Evolutionary conservation across 2,888 invertebrate species (phyloP), one percentile per base, ranked within the genome.

Genomic region (Orchestes rusci): DNA sequence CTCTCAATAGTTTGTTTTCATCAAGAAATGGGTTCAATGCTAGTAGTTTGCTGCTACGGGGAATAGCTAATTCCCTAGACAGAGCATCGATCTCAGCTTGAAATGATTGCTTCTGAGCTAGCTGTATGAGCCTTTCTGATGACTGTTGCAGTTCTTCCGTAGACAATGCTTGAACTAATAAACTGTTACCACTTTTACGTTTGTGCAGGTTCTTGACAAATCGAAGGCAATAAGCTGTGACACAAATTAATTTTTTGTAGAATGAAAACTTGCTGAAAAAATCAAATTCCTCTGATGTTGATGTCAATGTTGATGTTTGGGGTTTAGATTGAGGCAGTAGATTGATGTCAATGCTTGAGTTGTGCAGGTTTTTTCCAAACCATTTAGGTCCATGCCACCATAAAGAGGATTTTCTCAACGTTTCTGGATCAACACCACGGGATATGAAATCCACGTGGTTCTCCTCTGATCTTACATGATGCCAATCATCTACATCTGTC

Each of bases 341-440:
- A n/a, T n/a, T n/a, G n/a, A n/a, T n/a, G n/a, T n/a, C n/a, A n/a
- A n/a, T n/a, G n/a, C n/a, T n/a, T n/a, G n/a, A n/a, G n/a, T n/a
- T n/a, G n/a, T n/a, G n/a, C n/a, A n/a, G n/a, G n/a, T n/a, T n/a
- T n/a, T n/a, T n/a, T n/a, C n/a, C n/a, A n/a, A n/a, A n/a, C n/a
- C 34, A 34, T 7, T 7, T 8, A 10, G 31, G 31, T 10, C 31
- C 31, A 31, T 31, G 8, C 31, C 31, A 31, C 31, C 31, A 31
- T 13, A 31, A 31, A 5, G 31, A 31, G 5, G 31, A 31, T 5
- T 31, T 31, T 5, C 7, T 5, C 10, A 31, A 13, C 8, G 31
- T 10, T 31, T 8, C 7, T 5, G 31, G 31, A 10, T 31, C 31
- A 10, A 31, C 17, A 34, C 34, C n/a, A 35, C 7, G 4, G 17